Evolutionary conservation across 1,140 invertebrate species (phyloP).

Genomic region (Sminthurinus signatus): DNA sequence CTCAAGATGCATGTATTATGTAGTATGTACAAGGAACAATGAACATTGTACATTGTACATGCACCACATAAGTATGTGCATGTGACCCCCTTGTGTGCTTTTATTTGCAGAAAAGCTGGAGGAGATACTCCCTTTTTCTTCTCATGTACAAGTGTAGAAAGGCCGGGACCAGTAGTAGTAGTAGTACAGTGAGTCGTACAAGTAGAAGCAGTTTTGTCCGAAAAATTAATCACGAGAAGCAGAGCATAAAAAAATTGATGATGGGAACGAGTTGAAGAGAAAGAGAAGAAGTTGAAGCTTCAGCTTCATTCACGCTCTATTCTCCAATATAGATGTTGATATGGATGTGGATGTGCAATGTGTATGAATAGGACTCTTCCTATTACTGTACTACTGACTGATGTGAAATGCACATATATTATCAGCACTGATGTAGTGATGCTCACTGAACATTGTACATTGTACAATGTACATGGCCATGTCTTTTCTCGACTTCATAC

Average conservation of each 20-base stretch:
- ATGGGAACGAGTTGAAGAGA: constrained; percentile 9
- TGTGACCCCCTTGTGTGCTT: constrained; percentile 13
- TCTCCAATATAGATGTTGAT: background rate
- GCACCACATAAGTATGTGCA: too few relatives aligned
- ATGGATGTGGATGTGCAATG: background rate
- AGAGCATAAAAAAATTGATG: constrained; percentile 33
- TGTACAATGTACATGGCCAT: too few relatives aligned
- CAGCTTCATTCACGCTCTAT: background rate
- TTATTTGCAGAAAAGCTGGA: too few relatives aligned
- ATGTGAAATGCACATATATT: background rate
- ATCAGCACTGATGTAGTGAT: background rate
- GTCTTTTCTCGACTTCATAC: too few relatives aligned
- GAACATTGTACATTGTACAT: too few relatives aligned
- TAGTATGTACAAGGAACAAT: too few relatives aligned
- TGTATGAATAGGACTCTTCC: background rate
- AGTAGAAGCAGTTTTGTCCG: constrained; percentile 36
- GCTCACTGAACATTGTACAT: background rate
- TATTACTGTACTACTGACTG: background rate
- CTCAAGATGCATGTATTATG: too few relatives aligned
- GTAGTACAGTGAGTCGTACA: too few relatives aligned
- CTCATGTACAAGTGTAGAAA: too few relatives aligned
- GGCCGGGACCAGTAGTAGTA: too few relatives aligned
- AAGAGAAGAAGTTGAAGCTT: background rate
- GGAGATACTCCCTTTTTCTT: constrained; percentile 36
- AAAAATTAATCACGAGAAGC: constrained; percentile 37